Percentiles rank a stretch among this genome's conserved stretches.
phyloP scores from a whole-genome alignment of 2,113 vertebrate genomes.

The Periophthalmus modestus region DNA sequence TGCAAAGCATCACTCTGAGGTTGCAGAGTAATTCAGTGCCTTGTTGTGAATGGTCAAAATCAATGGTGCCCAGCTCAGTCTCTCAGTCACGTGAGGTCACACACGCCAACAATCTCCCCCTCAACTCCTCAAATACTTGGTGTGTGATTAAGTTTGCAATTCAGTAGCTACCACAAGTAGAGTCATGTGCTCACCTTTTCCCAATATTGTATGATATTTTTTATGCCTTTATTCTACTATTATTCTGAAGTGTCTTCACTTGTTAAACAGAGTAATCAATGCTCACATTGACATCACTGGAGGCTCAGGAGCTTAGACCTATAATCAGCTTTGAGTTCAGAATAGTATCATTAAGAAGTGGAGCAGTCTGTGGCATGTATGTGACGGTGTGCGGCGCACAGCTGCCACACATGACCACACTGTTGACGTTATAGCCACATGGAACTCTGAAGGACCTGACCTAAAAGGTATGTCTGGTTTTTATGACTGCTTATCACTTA shows the following conservation, averaged over 20 bases:
- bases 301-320: slow-evolving; percentile 81
- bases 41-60: neutral
- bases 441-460: neutral
- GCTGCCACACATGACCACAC: slow-evolving; percentile 5
- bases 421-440: neutral
- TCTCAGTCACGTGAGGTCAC: neutral
- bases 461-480: slow-evolving; percentile 28
- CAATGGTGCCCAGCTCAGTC: neutral
- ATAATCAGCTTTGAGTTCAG: slow-evolving; percentile 94
- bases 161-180: no score
- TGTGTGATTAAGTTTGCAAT: no score
- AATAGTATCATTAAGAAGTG: slow-evolving; percentile 85
- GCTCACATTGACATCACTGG: slow-evolving; percentile 55
- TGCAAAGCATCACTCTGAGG: slow-evolving; percentile 85
- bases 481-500: neutral
- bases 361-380: slow-evolving; percentile 71
- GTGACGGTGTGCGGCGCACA: slow-evolving; percentile 15
- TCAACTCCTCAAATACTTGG: no score
- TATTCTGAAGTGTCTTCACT: no score
- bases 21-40: neutral
- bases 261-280: slow-evolving; percentile 12
- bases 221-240: no score
- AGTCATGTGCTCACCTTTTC: no score
- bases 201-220: no score
- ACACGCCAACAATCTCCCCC: neutral